phyloP scores from a whole-genome alignment of 1,140 invertebrate species.

The Drosophila novamexicana region DNA sequence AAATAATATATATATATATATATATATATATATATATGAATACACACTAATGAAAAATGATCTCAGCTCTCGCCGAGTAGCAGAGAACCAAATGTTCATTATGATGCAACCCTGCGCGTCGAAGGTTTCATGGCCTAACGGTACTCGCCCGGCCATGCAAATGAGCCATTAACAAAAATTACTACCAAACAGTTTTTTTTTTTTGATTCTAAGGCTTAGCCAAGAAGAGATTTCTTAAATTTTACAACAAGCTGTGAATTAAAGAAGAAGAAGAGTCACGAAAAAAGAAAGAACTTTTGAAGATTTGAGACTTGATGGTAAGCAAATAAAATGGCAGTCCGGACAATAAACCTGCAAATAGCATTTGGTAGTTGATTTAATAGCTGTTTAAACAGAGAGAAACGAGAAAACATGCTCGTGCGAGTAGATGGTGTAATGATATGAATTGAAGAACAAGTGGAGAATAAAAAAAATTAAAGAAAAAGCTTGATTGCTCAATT shows the following conservation, averaged over 20 bases:
- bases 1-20: too few species aligned
- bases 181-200: conserved; percentile 26
- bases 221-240: conserved; percentile 65
- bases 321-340: conserved; percentile 33
- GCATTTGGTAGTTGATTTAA: conserved; percentile 22
- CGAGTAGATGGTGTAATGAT: conserved; percentile 33
- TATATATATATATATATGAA: too few species aligned
- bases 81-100: conserved; percentile 35
- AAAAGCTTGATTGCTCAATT: neutral
- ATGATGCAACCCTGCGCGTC: conserved; percentile 56
- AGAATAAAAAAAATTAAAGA: neutral
- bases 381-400: conserved; percentile 27
- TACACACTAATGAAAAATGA: conserved; percentile 35
- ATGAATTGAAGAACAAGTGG: conserved; percentile 18
- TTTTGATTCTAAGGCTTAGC: conserved; percentile 13
- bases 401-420: conserved; percentile 13
- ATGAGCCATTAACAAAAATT: conserved; percentile 74
- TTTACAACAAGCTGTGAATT: conserved; percentile 70
- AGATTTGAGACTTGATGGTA: conserved; percentile 7
- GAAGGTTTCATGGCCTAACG: conserved; percentile 66
- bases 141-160: conserved; percentile 60
- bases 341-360: conserved; percentile 5
- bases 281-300: conserved; percentile 18
- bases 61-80: conserved; percentile 10
- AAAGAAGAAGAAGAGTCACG: conserved; percentile 18